A percentile compares a stretch with the other conserved stretches of the same genome.
These are phyloP conservation scores for Bombyx mandarina DNA, from an alignment of 1,140 invertebrate genomes.

Conservation along the genomic window DNA sequence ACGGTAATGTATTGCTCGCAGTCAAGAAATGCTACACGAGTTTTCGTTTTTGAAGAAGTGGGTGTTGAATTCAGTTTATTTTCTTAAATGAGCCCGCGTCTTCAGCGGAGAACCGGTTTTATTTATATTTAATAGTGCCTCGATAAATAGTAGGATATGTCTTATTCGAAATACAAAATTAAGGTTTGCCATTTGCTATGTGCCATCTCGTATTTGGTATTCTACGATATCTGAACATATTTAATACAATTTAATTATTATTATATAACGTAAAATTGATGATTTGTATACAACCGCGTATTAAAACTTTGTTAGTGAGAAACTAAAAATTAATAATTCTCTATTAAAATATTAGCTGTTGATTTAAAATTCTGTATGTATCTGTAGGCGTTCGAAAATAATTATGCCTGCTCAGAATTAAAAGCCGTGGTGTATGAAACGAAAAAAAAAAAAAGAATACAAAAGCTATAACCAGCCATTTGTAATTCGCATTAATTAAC, in stretches of 20 bases:
- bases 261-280: too few relatives aligned
- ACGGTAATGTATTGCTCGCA: slow-evolving; percentile 22
- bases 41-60: slow-evolving; percentile 18
- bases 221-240: too few relatives aligned
- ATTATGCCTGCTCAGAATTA: slow-evolving; percentile 1
- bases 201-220: too few relatives aligned
- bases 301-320: too few relatives aligned
- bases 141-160: too few relatives aligned
- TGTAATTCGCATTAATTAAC: slow-evolving; percentile 35
- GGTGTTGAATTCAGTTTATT: slow-evolving; percentile 2
- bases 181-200: too few relatives aligned
- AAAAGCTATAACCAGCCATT: slow-evolving; percentile 17
- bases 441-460: too few relatives aligned
- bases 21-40: slow-evolving; percentile 18
- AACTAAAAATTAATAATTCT: slow-evolving; percentile 3
- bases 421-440: slow-evolving; percentile 1
- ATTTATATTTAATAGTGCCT: too few relatives aligned
- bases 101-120: too few relatives aligned
- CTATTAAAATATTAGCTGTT: background rate
- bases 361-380: background rate
- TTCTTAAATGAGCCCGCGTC: background rate
- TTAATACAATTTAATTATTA: too few relatives aligned
- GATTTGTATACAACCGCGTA: too few relatives aligned
- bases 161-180: too few relatives aligned
- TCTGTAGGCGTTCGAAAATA: background rate